Conservation (phyloP, 1,140 invertebrate genomes). For the Coptotermes formosanus region DNA sequence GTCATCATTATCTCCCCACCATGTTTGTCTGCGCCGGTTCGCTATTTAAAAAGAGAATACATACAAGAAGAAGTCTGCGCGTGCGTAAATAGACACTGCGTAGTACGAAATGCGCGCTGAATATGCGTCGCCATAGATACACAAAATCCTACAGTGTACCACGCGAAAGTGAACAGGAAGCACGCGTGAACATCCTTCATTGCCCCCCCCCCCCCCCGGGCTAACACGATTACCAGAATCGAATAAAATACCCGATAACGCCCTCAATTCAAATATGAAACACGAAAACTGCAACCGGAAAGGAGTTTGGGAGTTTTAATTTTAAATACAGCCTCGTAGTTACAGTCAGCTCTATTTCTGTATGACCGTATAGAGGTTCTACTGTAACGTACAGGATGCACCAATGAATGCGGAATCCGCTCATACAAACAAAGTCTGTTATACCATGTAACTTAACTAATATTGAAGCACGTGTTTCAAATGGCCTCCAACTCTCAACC, state of each 20-base stretch:
- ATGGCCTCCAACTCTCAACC: no score
- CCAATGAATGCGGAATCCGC: no score
- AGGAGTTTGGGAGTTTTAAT: no score
- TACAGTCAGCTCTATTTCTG: no score
- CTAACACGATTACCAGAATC: neutral
- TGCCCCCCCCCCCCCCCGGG: neutral
- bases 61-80: neutral
- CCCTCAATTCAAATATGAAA: neutral
- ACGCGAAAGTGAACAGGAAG: neutral
- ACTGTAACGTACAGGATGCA: no score
- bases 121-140: neutral
- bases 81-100: neutral
- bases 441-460: no score
- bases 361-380: no score
- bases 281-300: neutral
- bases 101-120: neutral
- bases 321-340: no score
- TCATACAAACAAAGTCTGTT: no score
- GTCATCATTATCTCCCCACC: conserved; percentile 1
- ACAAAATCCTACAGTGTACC: neutral
- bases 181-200: neutral
- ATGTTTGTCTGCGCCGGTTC: neutral
- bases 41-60: neutral
- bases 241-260: neutral
- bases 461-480: no score